These are phyloP conservation scores for Xanthorhoe spadicearia DNA, from an alignment of 2,888 invertebrate species.

Conservation along the genomic window DNA sequence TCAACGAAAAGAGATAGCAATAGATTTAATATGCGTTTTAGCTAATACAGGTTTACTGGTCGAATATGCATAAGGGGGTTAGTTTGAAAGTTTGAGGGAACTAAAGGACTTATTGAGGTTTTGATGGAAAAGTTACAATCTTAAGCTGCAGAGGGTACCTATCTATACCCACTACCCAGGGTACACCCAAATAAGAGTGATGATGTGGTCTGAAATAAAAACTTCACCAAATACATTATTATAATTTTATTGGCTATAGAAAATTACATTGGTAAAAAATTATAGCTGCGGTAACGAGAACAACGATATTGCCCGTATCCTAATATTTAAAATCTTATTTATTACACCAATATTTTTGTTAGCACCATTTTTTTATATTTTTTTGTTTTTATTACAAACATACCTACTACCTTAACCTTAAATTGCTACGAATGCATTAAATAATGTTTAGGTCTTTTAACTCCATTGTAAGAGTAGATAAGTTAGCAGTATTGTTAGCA, in stretches of 20 bases:
- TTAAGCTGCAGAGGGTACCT: too few relatives aligned
- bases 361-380: conserved; percentile 79
- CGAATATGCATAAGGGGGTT: too few relatives aligned
- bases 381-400: conserved; percentile 71
- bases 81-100: too few relatives aligned
- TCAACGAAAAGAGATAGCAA: too few relatives aligned
- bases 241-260: conserved; percentile 75
- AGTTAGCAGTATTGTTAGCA: conserved; percentile 59
- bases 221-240: conserved; percentile 48
- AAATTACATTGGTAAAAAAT: conserved; percentile 74
- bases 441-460: conserved; percentile 74
- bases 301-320: conserved; percentile 72
- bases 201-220: conserved; percentile 39
- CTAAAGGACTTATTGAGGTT: too few relatives aligned
- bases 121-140: too few relatives aligned
- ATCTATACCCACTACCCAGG: not conserved
- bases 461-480: conserved; percentile 62
- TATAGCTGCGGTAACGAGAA: conserved; percentile 72
- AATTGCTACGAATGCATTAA: conserved; percentile 74
- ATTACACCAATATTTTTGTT: conserved; percentile 79
- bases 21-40: too few relatives aligned
- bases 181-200: too few relatives aligned
- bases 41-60: too few relatives aligned
- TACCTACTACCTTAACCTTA: conserved; percentile 73
- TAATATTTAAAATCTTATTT: conserved; percentile 61